Base-by-base conservation (phyloP, 2,888 invertebrate genomes). In the Caradrina clavipalpis region DNA sequence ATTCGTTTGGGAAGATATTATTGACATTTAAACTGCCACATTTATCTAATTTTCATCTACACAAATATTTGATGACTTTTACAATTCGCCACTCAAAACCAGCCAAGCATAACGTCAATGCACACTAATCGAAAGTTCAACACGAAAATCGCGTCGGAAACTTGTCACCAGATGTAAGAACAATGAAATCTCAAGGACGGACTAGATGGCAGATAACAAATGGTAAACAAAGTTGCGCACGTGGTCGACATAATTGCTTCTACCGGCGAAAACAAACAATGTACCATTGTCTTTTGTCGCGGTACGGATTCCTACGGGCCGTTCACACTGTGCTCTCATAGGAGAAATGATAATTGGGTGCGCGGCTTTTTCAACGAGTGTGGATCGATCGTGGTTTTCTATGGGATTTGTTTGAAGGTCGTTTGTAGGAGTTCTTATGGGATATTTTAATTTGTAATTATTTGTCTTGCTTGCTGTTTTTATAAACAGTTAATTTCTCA, bases 221-320 rank as follows among this genome's bases (percentile, higher is more conserved):
- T 81, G 85, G 94, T 94, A 94, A 94, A 94, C 94, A 94, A 90
- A 88, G 86, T 81, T 69, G 82, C 72, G 84, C 93, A 93, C 93
- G 94, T 93, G 93, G 89, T 67, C 77, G 85, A 88, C 85, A 83
- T 93, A 92, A 93, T 93, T 93, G 92, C 87, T 88, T 85, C 85
- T 82, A 75, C 86, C 86, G 86, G 88, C 86, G 89, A 90, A 90
- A 89, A 89, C 90, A 91, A 92, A 94, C 94, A 94, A 94, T 94
- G 89, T 87, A 81, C 87, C 87, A 93, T 93, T 93, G 94, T 93
- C 88, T 91, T 81, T 73, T 74, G 84, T 66, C 72, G 69, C 74
- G 70, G 71, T 67, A 70, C 79, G 81, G 82, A 76, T 80, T 83
- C 81, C 83, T 82, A 75, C 80, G 79, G 83, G 79, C 83, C 81